Conservation (phyloP, 2,888 invertebrate genomes). For the Melinopterus prodromus region DNA sequence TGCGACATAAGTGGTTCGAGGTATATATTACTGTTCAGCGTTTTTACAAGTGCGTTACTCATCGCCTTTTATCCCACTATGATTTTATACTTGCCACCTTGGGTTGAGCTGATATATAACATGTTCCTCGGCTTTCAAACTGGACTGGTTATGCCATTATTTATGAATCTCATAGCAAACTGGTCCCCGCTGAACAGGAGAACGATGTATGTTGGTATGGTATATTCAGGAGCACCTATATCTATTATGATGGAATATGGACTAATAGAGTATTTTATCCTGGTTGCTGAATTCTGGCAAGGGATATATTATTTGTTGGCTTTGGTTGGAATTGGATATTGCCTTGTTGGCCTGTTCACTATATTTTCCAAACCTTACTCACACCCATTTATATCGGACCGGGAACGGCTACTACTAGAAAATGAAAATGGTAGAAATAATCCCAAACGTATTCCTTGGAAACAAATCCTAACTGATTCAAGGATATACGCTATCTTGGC, state of each 20-base stretch:
- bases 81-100: not conserved
- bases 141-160: constrained; percentile 20
- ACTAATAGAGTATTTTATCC: constrained; percentile 14
- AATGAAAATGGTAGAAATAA: constrained; percentile 5
- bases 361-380: constrained; percentile 21
- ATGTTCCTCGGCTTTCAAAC: constrained; percentile 12
- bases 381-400: constrained; percentile 26
- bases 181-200: constrained; percentile 22
- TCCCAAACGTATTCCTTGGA: constrained; percentile 27
- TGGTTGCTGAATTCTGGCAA: not conserved
- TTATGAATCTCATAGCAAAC: constrained; percentile 22
- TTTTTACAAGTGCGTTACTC: not conserved
- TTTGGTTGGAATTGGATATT: constrained; percentile 6
- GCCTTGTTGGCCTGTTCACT: not conserved
- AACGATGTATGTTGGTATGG: not conserved
- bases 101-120: constrained; percentile 9
- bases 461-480: constrained; percentile 17
- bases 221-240: not conserved
- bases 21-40: constrained; percentile 14
- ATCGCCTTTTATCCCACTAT: constrained; percentile 11
- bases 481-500: constrained; percentile 23
- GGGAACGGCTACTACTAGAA: constrained; percentile 13
- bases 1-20: constrained; percentile 31
- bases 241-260: not conserved
- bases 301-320: constrained; percentile 19